Evolutionary conservation across 2,797 vertebrate species (phyloP), one percentile per base, ranked within the genome.

Genomic region (Botia kubotai): DNA sequence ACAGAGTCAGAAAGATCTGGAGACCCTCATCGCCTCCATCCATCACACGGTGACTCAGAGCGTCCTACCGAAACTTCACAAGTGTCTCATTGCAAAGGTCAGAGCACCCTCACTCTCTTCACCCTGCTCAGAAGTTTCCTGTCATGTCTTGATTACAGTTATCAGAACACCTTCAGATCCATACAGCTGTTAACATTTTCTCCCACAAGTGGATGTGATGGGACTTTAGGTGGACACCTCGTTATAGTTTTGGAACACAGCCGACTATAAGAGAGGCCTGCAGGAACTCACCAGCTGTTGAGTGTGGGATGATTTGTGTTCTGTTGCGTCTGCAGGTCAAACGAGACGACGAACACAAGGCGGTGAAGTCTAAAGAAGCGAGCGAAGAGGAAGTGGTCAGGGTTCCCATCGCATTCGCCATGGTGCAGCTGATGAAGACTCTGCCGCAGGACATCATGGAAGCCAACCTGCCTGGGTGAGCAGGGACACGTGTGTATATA

Each of bases 361-460:
- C 93, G 0, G 94, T 96, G 80, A 98, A 96, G 87, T 97, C 96
- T 0, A 98, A 94, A n/a, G 90, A 93, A 0, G 95, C 96, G 84
- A 97, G 97, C 74, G 96, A 98, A 0, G 98, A 99, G 23, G 97
- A 99, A 82, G 96, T 99, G 23, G 94, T 86, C 62, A 93, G 96
- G 60, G 90, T 99, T 12, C 98, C 98, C 0, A 91, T 99, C 10
- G 98, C 97, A 33, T 99, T 99, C 84, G 96, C 98, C 66, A 96
- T 99, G 96, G 94, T 99, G 83, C 97, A 95, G 73, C 91, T 99
- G 85, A 97, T 99, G 97, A 96, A 96, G 90, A 95, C 95, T 26
- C 95, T 99, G 39, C 97, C 98, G 3, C 92, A 91, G 29, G 89
- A 96, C 68, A 86, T 97, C 79, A 96, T 99, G 97, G 97, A 99